Base-by-base conservation (phyloP, 2,888 invertebrate species). In the Apocheima hispidaria region DNA sequence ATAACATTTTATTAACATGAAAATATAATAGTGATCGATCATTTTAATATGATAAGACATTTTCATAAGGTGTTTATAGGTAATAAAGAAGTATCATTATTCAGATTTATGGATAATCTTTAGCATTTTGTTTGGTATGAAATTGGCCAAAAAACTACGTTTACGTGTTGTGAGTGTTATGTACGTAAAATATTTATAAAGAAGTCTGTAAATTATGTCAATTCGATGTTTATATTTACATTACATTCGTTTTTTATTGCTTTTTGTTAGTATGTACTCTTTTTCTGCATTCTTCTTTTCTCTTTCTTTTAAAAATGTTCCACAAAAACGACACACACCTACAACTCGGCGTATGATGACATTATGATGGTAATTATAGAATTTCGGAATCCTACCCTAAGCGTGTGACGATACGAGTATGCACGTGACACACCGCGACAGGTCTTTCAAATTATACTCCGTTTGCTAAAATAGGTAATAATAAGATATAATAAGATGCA, bases 11-110 rank as follows among this genome's bases (percentile, higher is more conserved):
- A 51, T 28, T 23, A 5, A 26, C 16, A 10, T 28, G 18, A 51
- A n/a, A 72, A 69, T 62, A 57, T 76, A 78, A 60, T 67, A 30
- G 49, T 67, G 65, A 74, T 81, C 79, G 73, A 78, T 82, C 78
- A 70, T 66, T 70, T 67, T 44, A 33, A 30, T 38, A 21, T 10
- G 48, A 38, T 50, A 53, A 53, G 43, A 41, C 68, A 72, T 73
- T 77, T 76, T 75, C 70, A 73, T 72, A 70, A 68, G 65, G 66
- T 77, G 75, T 82, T 81, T 77, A 77, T 76, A 58, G 70, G 65
- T 54, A 69, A 68, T 74, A 71, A 69, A 65, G 56, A 26, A 66
- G 63, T 71, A 70, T 69, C 60, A 66, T 57, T 50, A 50, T 61
- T 77, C 73, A 71, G 71, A 73, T 75, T 74, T 73, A 74, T 56